phyloP scores from a whole-genome alignment of 2,888 invertebrate genomes.

The Epicampocera succincta region DNA sequence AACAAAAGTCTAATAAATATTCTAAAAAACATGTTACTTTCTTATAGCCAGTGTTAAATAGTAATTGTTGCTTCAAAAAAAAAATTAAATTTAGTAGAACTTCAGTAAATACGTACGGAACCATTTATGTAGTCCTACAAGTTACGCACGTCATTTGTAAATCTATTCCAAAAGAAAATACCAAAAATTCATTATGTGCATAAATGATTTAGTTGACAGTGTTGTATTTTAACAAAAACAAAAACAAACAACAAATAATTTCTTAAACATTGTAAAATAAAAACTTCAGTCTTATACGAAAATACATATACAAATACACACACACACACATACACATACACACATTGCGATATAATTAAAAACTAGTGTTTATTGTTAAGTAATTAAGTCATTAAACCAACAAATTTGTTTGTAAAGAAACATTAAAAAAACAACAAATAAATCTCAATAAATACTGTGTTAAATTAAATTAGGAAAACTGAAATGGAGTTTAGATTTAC shows the following conservation, averaged over 20 bases:
- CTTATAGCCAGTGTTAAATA: slow-evolving; percentile 51
- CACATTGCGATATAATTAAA: slow-evolving; percentile 56
- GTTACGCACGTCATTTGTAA: slow-evolving; percentile 22
- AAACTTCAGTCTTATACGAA: neutral
- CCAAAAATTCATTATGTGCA: slow-evolving; percentile 7
- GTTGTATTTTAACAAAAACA: slow-evolving; percentile 27
- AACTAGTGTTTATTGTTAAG: slow-evolving; percentile 65
- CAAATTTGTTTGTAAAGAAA: slow-evolving; percentile 63
- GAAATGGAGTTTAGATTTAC: neutral
- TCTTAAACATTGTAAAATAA: no score
- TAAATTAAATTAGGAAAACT: slow-evolving; percentile 49
- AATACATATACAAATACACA: no score
- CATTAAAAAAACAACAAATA: slow-evolving; percentile 40
- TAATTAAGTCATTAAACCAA: slow-evolving; percentile 54
- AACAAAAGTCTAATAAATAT: neutral
- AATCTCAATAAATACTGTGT: slow-evolving; percentile 59
- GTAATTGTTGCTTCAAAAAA: slow-evolving; percentile 61
- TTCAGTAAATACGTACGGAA: slow-evolving; percentile 26
- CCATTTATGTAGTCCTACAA: neutral
- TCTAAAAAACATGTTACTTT: slow-evolving; percentile 54
- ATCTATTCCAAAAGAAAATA: slow-evolving; percentile 1
- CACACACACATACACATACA: no score
- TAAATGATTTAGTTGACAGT: slow-evolving; percentile 24
- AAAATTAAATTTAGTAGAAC: slow-evolving; percentile 43
- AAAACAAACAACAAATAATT: neutral